Base-by-base conservation (phyloP, 2,797 vertebrate genomes). In the Vespertilio murinus region DNA sequence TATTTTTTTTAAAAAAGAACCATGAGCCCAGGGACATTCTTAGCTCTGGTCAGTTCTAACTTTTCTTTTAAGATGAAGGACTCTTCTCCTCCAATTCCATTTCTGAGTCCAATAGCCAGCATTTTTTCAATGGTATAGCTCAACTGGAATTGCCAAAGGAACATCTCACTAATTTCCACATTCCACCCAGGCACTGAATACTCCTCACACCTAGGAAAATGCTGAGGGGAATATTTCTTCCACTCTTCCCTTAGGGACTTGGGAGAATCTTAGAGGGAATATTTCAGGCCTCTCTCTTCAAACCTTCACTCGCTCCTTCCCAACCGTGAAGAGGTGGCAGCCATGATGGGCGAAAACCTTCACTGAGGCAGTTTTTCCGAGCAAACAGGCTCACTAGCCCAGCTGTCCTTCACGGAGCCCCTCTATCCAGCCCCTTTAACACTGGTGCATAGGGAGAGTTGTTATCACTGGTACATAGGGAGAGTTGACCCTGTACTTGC, bases 361-460 rank as follows among this genome's bases (percentile, higher is more conserved):
- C 0, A 2, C 1, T 2, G n/a, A 9, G 45, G 11, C 80, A 10
- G 49, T 73, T 33, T 18, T 33, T 8, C 12, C 0, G 1, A 33
- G 16, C 0, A 3, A 8, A 8, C 28, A 3, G 74, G 23, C 17
- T 54, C 28, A 0, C 20, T n/a, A 0, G 14, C 38, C 35, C 3
- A 18, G n/a, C 35, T 30, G 3, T 18, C 33, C 64, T 13, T 56
- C 30, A 1, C 0, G 6, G 25, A 54, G 42, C 1, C n/a, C 28
- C 45, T 47, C 22, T 6, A 7, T 3, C 25, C 20, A 79, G 38
- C 22, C 8, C 45, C 25, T 5, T 13, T 25, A 30, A 6, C 40
- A 47, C 20, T 4, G 3, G 0, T 14, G 11, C 20, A 2, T 35
- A 10, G 6, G 23, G n/a, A n/a, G n/a, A n/a, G n/a, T n/a, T n/a